Evolutionary conservation across 2,888 invertebrate genomes (phyloP).

Genomic region (Tholera decimalis): DNA sequence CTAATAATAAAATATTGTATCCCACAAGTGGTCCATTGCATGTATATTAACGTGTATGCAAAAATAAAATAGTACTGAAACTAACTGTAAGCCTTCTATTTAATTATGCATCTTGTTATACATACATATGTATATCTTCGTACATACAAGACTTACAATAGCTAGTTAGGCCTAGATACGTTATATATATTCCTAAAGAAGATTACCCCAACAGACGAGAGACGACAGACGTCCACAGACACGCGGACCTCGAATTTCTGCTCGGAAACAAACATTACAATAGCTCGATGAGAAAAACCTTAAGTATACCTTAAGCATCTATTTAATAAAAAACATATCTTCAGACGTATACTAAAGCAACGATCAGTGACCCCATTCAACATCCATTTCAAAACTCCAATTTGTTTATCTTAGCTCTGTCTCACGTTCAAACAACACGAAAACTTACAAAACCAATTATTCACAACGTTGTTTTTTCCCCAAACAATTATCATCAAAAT

Average conservation of each 20-base stretch:
- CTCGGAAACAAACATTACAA: background rate
- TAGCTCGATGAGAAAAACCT: background rate
- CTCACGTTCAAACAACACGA: background rate
- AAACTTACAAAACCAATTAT: slow-evolving; percentile 1
- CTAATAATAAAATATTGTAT: too few relatives aligned
- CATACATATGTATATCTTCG: too few relatives aligned
- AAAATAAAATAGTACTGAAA: too few relatives aligned
- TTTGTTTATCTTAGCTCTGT: too few relatives aligned
- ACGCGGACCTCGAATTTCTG: background rate
- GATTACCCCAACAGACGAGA: too few relatives aligned
- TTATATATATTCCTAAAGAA: too few relatives aligned
- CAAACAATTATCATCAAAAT: slow-evolving; percentile 47
- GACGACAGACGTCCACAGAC: background rate
- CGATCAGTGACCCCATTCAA: background rate
- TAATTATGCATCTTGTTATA: background rate
- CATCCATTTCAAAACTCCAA: background rate
- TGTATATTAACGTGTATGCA: too few relatives aligned
- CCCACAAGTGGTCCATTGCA: too few relatives aligned
- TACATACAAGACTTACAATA: background rate
- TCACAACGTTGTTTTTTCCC: slow-evolving; percentile 1
- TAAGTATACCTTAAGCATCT: too few relatives aligned
- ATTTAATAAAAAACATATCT: too few relatives aligned
- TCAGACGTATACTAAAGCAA: background rate
- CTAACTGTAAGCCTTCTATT: too few relatives aligned
- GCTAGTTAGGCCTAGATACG: background rate